Percentiles rank a stretch among this genome's conserved stretches.
These are phyloP conservation scores for Lepetodrilus schrolli DNA, from an alignment of 2,888 invertebrate genomes.

Conservation along the genomic window DNA sequence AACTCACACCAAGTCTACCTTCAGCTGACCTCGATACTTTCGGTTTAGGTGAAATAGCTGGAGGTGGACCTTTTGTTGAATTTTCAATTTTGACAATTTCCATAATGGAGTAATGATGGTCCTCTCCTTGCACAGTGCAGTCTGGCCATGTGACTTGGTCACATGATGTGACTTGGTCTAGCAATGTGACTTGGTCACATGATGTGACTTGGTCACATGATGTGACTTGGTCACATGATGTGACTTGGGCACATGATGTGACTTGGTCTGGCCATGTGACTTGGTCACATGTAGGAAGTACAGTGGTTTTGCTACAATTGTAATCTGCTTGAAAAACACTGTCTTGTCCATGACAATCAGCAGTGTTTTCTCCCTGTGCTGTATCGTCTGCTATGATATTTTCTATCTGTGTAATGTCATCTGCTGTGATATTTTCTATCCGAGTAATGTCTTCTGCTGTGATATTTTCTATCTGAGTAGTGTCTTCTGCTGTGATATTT, in stretches of 20 bases:
- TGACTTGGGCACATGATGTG: no score
- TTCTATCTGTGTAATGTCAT: no score
- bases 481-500: no score
- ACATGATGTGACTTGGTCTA: no score
- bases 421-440: no score
- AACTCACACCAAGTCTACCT: not conserved
- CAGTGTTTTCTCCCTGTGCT: no score
- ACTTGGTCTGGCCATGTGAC: not conserved
- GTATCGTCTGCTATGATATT: no score
- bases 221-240: not conserved
- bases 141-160: not conserved
- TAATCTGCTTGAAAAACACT: not conserved
- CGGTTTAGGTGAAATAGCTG: slow-evolving; percentile 8
- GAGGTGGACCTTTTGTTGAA: not conserved
- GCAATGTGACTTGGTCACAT: not conserved
- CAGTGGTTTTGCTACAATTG: not conserved
- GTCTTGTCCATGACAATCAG: no score
- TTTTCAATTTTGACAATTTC: not conserved
- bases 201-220: not conserved
- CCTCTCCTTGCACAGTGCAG: not conserved
- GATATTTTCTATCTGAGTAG: no score
- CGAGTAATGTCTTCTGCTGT: no score
- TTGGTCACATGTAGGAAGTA: not conserved
- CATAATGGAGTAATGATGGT: not conserved
- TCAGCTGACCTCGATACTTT: slow-evolving; percentile 2